Evolutionary conservation across 1,140 invertebrate genomes (phyloP).

Genomic region (Megalopta genalis): DNA sequence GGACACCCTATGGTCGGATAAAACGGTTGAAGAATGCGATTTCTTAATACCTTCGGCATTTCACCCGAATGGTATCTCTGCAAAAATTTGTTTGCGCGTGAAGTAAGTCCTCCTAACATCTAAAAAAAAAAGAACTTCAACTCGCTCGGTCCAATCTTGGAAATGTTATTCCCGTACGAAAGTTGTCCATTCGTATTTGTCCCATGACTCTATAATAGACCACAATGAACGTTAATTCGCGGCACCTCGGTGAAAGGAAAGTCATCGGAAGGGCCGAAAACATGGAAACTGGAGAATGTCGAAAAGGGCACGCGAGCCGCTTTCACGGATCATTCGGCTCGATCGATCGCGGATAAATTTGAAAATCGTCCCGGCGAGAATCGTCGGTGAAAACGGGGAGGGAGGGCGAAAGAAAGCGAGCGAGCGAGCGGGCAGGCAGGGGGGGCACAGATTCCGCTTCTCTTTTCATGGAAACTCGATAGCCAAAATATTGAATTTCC

Average conservation of each 20-base stretch:
- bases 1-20: too few species aligned
- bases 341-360: constrained; percentile 38
- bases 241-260: not conserved
- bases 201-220: too few species aligned
- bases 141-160: too few species aligned
- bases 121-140: too few species aligned
- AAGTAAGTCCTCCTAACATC: too few species aligned
- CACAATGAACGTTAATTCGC: not conserved
- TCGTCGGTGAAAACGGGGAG: constrained; percentile 1
- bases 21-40: too few species aligned
- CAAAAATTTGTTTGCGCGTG: too few species aligned
- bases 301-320: not conserved
- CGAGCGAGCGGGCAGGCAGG: not conserved
- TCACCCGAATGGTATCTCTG: too few species aligned
- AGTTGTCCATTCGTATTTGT: too few species aligned
- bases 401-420: not conserved
- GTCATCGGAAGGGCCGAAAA: not conserved
- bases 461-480: constrained; percentile 66
- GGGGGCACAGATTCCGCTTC: constrained; percentile 17
- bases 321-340: constrained; percentile 14
- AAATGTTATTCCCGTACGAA: too few species aligned
- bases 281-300: not conserved
- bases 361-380: constrained; percentile 31
- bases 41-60: too few species aligned
- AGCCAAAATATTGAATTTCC: constrained; percentile 76